These are phyloP conservation scores for Condylura cristata DNA, from an alignment of 2,113 vertebrate species.

Conservation along the genomic window DNA sequence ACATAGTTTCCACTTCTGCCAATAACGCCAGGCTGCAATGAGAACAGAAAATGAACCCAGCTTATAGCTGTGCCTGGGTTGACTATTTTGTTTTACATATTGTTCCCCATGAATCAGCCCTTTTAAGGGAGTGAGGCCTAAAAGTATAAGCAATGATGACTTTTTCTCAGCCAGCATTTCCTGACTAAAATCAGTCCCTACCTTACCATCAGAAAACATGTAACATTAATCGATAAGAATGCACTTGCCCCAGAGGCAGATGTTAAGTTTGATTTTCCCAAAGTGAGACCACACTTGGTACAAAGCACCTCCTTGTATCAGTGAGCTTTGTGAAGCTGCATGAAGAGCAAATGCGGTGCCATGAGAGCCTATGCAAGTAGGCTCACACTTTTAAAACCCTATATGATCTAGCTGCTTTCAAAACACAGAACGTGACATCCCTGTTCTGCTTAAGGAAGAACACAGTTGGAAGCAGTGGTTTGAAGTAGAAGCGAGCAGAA, in stretches of 20 bases:
- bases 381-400: accelerated
- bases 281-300: background rate
- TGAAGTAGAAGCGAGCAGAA: background rate
- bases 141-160: background rate
- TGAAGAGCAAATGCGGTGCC: background rate
- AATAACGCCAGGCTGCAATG: background rate
- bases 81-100: background rate
- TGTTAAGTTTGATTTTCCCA: background rate
- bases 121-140: background rate
- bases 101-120: background rate
- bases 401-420: background rate
- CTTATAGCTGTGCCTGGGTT: background rate
- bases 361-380: background rate
- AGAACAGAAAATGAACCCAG: background rate
- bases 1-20: background rate
- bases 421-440: background rate
- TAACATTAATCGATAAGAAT: background rate
- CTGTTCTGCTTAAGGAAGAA: background rate
- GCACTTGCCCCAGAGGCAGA: background rate
- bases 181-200: background rate
- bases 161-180: background rate
- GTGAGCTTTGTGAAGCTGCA: background rate
- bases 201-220: background rate
- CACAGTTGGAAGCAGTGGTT: background rate
- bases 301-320: background rate